Base-by-base conservation (phyloP, 2,113 vertebrate species). In the Phylloscopus whistleri region DNA sequence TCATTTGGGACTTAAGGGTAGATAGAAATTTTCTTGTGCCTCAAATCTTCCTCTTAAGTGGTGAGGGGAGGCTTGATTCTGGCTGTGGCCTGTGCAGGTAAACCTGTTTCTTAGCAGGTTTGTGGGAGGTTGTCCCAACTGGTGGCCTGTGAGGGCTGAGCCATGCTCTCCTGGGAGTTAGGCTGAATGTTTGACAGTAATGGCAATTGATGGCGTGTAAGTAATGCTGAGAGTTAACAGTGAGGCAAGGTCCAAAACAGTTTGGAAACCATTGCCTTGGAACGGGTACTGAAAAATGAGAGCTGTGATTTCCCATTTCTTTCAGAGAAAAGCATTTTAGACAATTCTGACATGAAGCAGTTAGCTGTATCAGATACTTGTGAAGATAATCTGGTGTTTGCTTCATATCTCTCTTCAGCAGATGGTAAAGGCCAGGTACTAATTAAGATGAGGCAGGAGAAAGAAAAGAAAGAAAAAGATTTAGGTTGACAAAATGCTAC, bases 211-310 rank as follows among this genome's bases (percentile, higher is more conserved):
- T 94, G 39, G 76, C 0, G 13, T 93, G 83, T 75, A 94, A 96
- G 86, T 94, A 93, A 81, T 81, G 80, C 83, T 78, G 56, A 81
- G 92, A 94, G 80, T 87, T 93, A 95, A 87, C 89, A 89, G 68
- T 67, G 64, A 60, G 68, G 94, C 89, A 93, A 93, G 95, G 91
- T 96, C 96, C 96, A 96, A 94, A 95, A 81, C 83, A 78, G 73
- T 95, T 96, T 96, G 93, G 95, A 97, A 95, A 87, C 81, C 77
- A 94, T 89, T 91, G 84, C 81, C 74, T 91, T 95, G 93, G 94
- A 96, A 94, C 1, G 0, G 77, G 78, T 69, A 62, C 77, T 87
- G 70, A 94, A 95, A 95, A 96, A 94, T 37, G 69, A 95, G 75
- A 58, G 64, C 87, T 85, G 78, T 93, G 67, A 95, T 95, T 94